These are phyloP conservation scores for Unio pictorum DNA, from an alignment of 2,888 invertebrate species.

Conservation along the genomic window DNA sequence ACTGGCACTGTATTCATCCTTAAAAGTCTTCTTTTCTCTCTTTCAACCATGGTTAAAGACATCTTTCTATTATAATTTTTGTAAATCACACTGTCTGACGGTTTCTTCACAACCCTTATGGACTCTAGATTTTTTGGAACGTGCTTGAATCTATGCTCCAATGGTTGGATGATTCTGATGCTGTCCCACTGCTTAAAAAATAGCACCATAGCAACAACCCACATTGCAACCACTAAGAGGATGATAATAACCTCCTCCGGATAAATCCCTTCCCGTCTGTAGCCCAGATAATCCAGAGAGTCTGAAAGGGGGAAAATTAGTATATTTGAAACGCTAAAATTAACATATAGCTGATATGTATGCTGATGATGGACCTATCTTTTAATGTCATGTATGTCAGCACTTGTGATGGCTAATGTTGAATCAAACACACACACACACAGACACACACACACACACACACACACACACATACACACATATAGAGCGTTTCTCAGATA, in stretches of 20 bases:
- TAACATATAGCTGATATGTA: too few species aligned
- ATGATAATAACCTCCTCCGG: conserved; percentile 58
- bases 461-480: too few species aligned
- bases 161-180: conserved; percentile 66
- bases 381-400: too few species aligned
- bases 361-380: too few species aligned
- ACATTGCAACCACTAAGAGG: conserved; percentile 55
- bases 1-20: conserved; percentile 62
- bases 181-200: conserved; percentile 69
- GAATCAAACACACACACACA: too few species aligned
- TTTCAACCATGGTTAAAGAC: conserved; percentile 61
- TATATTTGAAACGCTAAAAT: too few species aligned
- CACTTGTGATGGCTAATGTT: too few species aligned
- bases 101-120: conserved; percentile 64
- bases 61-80: conserved; percentile 66
- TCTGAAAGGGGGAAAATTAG: conserved; percentile 14
- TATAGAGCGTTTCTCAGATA: too few species aligned
- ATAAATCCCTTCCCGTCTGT: conserved; percentile 32
- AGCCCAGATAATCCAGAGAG: conserved; percentile 25
- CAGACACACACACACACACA: too few species aligned
- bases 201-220: conserved; percentile 63
- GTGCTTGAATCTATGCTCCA: conserved; percentile 65
- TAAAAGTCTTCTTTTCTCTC: conserved; percentile 58
- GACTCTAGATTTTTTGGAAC: conserved; percentile 66
- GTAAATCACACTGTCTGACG: conserved; percentile 70